Percentiles rank a stretch among this genome's conserved stretches.
phyloP scores from a whole-genome alignment of 1,140 invertebrate genomes.

The Bombus fervidus region DNA sequence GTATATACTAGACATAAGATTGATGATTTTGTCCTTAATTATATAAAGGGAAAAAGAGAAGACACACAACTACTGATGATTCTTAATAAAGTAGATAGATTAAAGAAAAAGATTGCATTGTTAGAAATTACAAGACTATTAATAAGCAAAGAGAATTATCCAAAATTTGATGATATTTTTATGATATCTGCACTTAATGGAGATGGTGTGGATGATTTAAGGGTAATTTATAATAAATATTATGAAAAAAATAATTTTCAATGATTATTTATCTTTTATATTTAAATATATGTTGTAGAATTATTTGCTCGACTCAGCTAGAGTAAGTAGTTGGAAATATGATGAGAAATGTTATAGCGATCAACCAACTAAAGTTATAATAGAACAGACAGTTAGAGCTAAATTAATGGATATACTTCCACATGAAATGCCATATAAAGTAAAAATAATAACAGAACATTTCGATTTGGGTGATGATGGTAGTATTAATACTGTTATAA shows the following conservation, averaged over 20 bases:
- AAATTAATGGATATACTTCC: slow-evolving; percentile 90
- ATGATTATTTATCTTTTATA: slow-evolving; percentile 3
- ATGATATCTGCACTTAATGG: slow-evolving; percentile 92
- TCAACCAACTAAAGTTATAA: slow-evolving; percentile 86
- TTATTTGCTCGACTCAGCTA: slow-evolving; percentile 87
- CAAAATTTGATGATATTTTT: slow-evolving; percentile 92
- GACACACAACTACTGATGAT: slow-evolving; percentile 89
- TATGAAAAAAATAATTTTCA: slow-evolving; percentile 9
- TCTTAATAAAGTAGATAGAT: slow-evolving; percentile 94
- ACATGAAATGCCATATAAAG: slow-evolving; percentile 91
- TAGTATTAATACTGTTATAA: slow-evolving; percentile 85
- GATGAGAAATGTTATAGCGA: slow-evolving; percentile 87
- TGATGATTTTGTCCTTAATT: slow-evolving; percentile 87
- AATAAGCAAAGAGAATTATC: slow-evolving; percentile 88
- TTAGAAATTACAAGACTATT: slow-evolving; percentile 87
- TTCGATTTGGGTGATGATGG: slow-evolving; percentile 85
- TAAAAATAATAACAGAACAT: slow-evolving; percentile 87
- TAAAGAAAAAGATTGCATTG: slow-evolving; percentile 90
- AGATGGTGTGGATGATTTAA: slow-evolving; percentile 89
- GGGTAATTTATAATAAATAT: slow-evolving; percentile 81
- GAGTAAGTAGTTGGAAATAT: slow-evolving; percentile 87
- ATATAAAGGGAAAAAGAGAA: slow-evolving; percentile 85
- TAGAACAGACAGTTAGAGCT: slow-evolving; percentile 88
- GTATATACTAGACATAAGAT: slow-evolving; percentile 86
- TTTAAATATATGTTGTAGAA: slow-evolving; percentile 83